Percentiles rank a stretch among this genome's conserved stretches.
phyloP scores from a whole-genome alignment of 2,113 vertebrate genomes.

The Myiagra hebetior region DNA sequence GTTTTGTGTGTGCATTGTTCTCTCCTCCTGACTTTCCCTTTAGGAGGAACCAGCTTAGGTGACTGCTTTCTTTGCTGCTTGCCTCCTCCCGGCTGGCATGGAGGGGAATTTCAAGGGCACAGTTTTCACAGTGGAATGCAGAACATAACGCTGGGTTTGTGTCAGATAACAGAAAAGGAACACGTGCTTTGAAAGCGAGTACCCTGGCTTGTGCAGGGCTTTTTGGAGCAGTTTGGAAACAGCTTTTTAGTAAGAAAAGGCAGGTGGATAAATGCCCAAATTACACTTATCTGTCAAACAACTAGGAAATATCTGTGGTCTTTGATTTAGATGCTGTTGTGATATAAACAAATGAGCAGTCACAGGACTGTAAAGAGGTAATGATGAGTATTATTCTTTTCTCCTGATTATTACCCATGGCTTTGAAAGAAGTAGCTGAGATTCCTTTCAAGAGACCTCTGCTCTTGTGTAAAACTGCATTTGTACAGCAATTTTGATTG shows the following conservation, averaged over 20 bases:
- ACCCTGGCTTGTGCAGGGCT: not conserved
- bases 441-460: not conserved
- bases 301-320: not conserved
- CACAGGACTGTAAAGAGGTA: not conserved
- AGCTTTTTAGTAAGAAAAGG: not conserved
- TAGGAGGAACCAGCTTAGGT: not conserved
- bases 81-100: not conserved
- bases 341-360: not conserved
- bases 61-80: not conserved
- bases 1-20: constrained; percentile 4
- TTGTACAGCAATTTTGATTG: not conserved
- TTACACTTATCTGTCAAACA: not conserved
- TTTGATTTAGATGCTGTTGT: not conserved
- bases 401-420: not conserved
- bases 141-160: not conserved
- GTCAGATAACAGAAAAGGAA: not conserved
- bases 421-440: not conserved
- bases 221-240: not conserved
- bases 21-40: not conserved
- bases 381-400: not conserved
- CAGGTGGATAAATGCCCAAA: not conserved
- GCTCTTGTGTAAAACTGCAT: not conserved
- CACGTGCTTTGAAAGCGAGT: not conserved
- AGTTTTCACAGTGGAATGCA: not conserved
- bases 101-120: not conserved